Percentiles rank a stretch among this genome's conserved stretches.
These are phyloP conservation scores for Furcifer pardalis DNA, from an alignment of 2,797 vertebrate species.

Conservation along the genomic window DNA sequence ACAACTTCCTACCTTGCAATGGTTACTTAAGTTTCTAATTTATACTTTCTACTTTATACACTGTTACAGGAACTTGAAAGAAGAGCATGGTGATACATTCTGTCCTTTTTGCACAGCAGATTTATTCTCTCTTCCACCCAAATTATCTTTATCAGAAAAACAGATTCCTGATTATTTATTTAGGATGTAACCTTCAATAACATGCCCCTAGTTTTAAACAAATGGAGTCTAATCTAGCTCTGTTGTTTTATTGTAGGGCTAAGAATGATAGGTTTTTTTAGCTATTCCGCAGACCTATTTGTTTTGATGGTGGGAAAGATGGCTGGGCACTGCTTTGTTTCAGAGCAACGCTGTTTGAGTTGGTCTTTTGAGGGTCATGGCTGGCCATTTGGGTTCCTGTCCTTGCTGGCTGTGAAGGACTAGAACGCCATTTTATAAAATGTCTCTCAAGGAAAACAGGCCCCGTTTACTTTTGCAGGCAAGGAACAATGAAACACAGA, in stretches of 20 bases:
- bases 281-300: too few relatives aligned
- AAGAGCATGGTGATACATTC: neutral
- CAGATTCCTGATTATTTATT: neutral
- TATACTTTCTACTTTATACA: neutral
- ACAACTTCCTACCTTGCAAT: neutral
- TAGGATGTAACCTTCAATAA: neutral
- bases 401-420: accelerated
- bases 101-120: neutral
- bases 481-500: neutral
- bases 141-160: neutral
- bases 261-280: neutral
- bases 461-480: neutral
- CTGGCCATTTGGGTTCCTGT: accelerated
- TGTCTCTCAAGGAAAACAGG: neutral
- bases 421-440: neutral
- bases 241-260: neutral
- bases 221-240: accelerated
- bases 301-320: neutral
- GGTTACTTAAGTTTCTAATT: neutral
- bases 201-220: neutral
- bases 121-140: neutral
- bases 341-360: accelerated
- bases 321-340: neutral
- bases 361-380: accelerated
- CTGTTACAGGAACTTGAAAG: neutral